These are phyloP conservation scores for Tretioscincus oriximinensis DNA, from an alignment of 2,113 vertebrate species.

Conservation along the genomic window DNA sequence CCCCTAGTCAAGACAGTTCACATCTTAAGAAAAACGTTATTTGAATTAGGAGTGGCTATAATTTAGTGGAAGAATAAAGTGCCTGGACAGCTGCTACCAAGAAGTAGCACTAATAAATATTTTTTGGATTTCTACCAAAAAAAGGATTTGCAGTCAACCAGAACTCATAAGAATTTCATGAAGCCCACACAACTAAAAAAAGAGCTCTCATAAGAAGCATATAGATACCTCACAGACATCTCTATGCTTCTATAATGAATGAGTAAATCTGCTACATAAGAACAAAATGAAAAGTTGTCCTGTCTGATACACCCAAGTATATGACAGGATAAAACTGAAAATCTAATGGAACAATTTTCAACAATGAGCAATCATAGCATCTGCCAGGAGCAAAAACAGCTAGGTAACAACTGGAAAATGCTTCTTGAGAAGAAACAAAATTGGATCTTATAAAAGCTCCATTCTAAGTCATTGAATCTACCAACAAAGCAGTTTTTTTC, in stretches of 20 bases:
- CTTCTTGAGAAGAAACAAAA: conserved; percentile 63
- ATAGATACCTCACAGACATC: conserved; percentile 11
- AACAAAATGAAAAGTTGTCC: conserved; percentile 43
- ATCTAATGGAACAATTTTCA: conserved; percentile 27
- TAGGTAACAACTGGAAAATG: conserved; percentile 53
- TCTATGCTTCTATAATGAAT: background rate
- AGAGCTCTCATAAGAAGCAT: no score
- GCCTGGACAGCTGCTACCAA: no score
- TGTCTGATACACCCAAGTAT: conserved; percentile 38
- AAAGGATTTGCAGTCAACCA: no score
- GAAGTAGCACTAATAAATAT: no score
- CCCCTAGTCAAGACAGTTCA: no score
- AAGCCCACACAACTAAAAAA: no score
- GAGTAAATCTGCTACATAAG: background rate
- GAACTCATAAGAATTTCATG: no score
- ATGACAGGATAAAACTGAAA: background rate
- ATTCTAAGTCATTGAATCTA: conserved; percentile 61
- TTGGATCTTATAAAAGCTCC: conserved; percentile 56
- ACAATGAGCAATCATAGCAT: conserved; percentile 41
- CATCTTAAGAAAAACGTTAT: no score
- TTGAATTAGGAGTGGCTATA: no score
- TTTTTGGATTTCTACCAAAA: no score
- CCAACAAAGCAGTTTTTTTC: conserved; percentile 36
- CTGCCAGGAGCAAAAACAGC: conserved; percentile 33
- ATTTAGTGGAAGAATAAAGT: no score